Percentiles rank a stretch among this genome's conserved stretches.
Evolutionary conservation across 2,888 invertebrate genomes (phyloP).

Genomic region (Habroteleia sp.): DNA sequence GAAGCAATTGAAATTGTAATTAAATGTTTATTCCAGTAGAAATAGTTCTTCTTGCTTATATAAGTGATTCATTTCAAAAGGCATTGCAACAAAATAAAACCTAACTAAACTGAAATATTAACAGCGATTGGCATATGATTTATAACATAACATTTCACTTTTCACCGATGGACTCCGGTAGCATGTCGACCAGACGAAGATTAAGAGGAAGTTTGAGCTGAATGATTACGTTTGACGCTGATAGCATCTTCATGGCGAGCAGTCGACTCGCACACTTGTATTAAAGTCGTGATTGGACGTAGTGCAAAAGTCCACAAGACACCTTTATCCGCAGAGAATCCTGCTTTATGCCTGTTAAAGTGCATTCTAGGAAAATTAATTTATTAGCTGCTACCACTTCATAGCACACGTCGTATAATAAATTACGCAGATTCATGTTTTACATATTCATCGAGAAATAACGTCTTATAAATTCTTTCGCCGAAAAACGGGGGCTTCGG

Average conservation of each 20-base stretch:
- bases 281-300: constrained; percentile 51
- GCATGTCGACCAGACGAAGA: constrained; percentile 53
- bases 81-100: constrained; percentile 8
- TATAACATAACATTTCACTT: constrained; percentile 56
- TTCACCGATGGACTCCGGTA: constrained; percentile 38
- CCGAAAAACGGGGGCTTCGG: neutral
- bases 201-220: constrained; percentile 55
- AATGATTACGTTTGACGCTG: constrained; percentile 59
- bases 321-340: constrained; percentile 28
- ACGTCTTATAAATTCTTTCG: neutral
- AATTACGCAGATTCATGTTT: constrained; percentile 5
- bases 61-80: constrained; percentile 13
- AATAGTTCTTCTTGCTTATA: constrained; percentile 10
- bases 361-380: constrained; percentile 39
- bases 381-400: constrained; percentile 36
- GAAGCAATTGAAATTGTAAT: constrained; percentile 25
- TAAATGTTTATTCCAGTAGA: constrained; percentile 5
- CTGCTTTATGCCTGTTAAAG: constrained; percentile 18
- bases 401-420: constrained; percentile 20
- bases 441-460: neutral
- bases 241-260: constrained; percentile 49
- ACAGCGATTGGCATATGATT: constrained; percentile 41
- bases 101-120: constrained; percentile 37
- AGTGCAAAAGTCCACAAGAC: constrained; percentile 29
- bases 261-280: constrained; percentile 33